These are phyloP conservation scores for Nothocercus julius DNA, from an alignment of 2,113 vertebrate species.

Conservation along the genomic window DNA sequence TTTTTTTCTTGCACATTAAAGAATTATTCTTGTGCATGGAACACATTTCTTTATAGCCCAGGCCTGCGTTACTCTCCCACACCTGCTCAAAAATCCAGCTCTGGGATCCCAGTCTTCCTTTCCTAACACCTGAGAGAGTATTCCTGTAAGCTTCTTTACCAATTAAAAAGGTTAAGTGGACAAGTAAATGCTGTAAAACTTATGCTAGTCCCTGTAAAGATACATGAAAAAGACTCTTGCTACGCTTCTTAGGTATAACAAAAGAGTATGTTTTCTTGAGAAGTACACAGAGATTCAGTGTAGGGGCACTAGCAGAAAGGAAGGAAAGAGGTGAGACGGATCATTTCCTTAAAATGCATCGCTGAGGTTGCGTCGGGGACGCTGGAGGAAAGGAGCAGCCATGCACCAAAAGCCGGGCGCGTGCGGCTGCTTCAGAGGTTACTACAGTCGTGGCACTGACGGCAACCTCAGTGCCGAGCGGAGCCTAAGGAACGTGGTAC, in stretches of 20 bases:
- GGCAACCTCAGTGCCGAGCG: neutral
- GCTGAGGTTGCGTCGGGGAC: neutral
- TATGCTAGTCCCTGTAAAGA: neutral
- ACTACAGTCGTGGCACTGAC: neutral
- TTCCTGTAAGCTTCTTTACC: neutral
- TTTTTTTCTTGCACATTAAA: neutral
- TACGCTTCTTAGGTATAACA: neutral
- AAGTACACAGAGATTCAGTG: neutral
- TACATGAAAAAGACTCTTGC: neutral
- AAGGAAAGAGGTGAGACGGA: neutral
- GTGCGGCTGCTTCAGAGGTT: neutral
- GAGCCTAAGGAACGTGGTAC: neutral
- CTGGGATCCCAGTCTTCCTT: neutral
- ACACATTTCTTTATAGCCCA: neutral
- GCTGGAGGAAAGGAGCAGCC: neutral
- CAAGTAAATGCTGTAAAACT: neutral
- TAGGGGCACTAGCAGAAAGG: neutral
- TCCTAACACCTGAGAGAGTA: neutral
- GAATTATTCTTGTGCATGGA: neutral
- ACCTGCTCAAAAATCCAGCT: neutral
- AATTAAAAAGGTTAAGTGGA: neutral
- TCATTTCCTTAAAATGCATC: neutral
- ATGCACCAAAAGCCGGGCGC: neutral
- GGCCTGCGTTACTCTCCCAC: neutral
- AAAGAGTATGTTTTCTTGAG: neutral